Conservation (phyloP, 2,113 vertebrate species). For the Siniperca knerii region DNA sequence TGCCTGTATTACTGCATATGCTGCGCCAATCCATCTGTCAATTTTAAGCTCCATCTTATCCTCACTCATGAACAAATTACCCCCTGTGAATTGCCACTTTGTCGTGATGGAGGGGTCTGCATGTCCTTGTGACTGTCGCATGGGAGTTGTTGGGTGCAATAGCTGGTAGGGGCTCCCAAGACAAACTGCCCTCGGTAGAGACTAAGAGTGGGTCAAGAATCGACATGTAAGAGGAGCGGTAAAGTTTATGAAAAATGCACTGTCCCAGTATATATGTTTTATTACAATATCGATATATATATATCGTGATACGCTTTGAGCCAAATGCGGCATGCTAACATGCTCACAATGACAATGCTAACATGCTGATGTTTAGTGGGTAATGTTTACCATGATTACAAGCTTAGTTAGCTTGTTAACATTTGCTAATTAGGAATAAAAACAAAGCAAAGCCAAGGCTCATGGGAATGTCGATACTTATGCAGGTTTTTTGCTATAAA, state of each 20-base stretch:
- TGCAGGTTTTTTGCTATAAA: no score
- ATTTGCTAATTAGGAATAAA: no score
- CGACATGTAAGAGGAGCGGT: no score
- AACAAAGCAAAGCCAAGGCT: no score
- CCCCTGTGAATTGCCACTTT: not conserved
- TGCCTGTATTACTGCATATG: not conserved
- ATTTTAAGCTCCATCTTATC: conserved; percentile 30
- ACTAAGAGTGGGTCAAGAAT: not conserved
- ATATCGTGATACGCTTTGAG: no score
- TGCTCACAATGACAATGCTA: not conserved
- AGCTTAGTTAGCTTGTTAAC: not conserved
- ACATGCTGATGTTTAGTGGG: no score
- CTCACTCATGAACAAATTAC: not conserved
- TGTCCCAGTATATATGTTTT: not conserved
- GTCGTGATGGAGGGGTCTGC: not conserved
- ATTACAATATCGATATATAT: no score
- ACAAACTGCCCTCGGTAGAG: not conserved
- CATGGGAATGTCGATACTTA: no score
- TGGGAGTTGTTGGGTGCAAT: not conserved
- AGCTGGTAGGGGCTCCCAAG: not conserved
- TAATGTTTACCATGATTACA: not conserved
- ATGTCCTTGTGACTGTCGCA: not conserved
- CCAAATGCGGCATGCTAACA: no score
- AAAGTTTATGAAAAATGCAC: not conserved
- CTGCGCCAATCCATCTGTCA: conserved; percentile 3